Percentiles rank a stretch among this genome's conserved stretches.
Conservation (phyloP, 2,113 vertebrate species). For the Stictonetta naevosa region DNA sequence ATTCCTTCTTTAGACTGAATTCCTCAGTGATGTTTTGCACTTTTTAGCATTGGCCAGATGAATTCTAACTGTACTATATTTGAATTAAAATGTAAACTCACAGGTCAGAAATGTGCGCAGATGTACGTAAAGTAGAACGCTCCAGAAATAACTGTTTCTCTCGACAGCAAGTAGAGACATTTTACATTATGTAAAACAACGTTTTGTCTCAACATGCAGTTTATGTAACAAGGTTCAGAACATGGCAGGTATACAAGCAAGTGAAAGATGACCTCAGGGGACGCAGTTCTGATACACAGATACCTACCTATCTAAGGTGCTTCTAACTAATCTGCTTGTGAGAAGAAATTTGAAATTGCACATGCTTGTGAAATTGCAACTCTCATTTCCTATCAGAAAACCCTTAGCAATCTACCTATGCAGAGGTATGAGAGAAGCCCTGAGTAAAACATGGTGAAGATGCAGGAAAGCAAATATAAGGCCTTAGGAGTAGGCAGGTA, state of each 20-base stretch:
- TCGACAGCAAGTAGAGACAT: neutral
- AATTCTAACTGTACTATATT: accelerated
- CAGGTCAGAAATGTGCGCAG: accelerated
- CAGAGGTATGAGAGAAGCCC: neutral
- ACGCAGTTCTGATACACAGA: neutral
- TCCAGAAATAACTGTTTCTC: neutral
- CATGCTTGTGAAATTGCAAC: neutral
- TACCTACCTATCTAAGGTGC: neutral
- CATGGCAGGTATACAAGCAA: neutral
- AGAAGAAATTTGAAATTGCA: neutral
- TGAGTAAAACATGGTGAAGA: neutral
- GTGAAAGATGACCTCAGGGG: neutral
- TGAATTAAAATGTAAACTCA: neutral
- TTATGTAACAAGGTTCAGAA: neutral
- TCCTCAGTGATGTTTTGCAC: neutral
- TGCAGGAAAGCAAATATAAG: neutral
- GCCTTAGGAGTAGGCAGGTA: neutral
- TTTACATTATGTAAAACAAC: neutral
- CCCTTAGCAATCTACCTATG: neutral
- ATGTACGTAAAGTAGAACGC: neutral
- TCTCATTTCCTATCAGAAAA: neutral
- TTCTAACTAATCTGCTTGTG: neutral
- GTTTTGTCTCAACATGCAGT: neutral
- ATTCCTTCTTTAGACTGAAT: neutral
- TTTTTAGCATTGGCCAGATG: neutral